phyloP scores from a whole-genome alignment of 2,888 invertebrate species.

The Plagodis pulveraria region DNA sequence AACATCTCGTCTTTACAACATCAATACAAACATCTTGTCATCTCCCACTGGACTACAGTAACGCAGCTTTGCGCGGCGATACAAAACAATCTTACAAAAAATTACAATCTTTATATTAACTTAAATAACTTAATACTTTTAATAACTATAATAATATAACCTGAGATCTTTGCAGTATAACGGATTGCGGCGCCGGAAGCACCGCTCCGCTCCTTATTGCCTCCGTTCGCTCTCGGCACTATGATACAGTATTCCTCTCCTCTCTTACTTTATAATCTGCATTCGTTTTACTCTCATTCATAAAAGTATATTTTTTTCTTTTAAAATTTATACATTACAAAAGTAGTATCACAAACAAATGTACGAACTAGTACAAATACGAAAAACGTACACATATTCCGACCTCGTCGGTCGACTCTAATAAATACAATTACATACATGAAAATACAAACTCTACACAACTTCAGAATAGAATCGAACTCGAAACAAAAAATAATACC shows the following conservation, averaged over 20 bases:
- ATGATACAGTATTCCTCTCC: slow-evolving; percentile 57
- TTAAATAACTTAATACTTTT: slow-evolving; percentile 85
- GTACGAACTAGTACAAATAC: slow-evolving; percentile 84
- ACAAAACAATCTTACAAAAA: slow-evolving; percentile 81
- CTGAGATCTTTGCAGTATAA: slow-evolving; percentile 81
- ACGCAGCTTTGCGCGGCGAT: slow-evolving; percentile 64
- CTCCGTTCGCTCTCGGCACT: slow-evolving; percentile 57
- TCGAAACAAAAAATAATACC: slow-evolving; percentile 81
- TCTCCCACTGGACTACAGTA: slow-evolving; percentile 64
- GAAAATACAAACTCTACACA: slow-evolving; percentile 78
- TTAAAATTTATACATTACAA: slow-evolving; percentile 83
- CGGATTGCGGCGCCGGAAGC: slow-evolving; percentile 45
- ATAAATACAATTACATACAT: slow-evolving; percentile 81
- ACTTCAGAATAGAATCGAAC: slow-evolving; percentile 82
- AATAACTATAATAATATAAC: slow-evolving; percentile 82
- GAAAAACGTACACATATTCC: slow-evolving; percentile 76
- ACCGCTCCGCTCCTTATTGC: slow-evolving; percentile 56
- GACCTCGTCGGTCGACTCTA: slow-evolving; percentile 70
- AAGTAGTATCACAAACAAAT: slow-evolving; percentile 86
- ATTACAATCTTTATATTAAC: slow-evolving; percentile 82
- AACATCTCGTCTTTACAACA: slow-evolving; percentile 64
- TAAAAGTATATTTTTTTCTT: slow-evolving; percentile 79
- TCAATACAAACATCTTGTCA: slow-evolving; percentile 61
- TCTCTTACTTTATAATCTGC: slow-evolving; percentile 68
- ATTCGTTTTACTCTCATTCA: slow-evolving; percentile 73